Base-by-base conservation (phyloP, 2,888 invertebrate species). In the Homarus gammarus region DNA sequence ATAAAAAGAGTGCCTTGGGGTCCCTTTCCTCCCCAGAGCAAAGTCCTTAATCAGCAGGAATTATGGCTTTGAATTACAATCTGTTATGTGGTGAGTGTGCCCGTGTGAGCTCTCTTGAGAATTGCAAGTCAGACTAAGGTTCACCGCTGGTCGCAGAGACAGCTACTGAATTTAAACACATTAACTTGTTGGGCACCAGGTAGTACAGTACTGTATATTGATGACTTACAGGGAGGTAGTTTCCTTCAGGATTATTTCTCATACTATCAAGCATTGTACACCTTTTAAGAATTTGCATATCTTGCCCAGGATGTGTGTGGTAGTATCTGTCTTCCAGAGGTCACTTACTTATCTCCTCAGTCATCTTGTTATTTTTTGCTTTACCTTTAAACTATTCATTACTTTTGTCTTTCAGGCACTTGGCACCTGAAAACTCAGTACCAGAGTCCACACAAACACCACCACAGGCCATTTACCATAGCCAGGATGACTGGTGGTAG, bases 401-500 rank as follows among this genome's bases (percentile, higher is more conserved):
- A 51, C 51, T 78, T 78, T 31, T 22, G 15, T 36, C 36, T 38
- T 79, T 8, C 38, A 79, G 78, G 56, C 18, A 56, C 27, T 56
- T 79, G 51, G 56, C 78, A 79, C 5, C 56, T 56, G 36, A 31
- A 33, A 15, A 79, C 31, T 8, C 40, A n/a, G 31, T 36, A 33
- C 0, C 78, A 56, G 10, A 31, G 22, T 8, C 33, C n/a, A 33
- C n/a, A 56, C 31, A 36, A 0, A 0, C 56, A 51, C 33, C 33
- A 79, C 31, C 78, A 79, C 78, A 3, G 8, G 33, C 78, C 78
- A 12, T 79, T 79, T 36, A 64, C 64, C 22, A 27, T 64, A 64
- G 5, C 64, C n/a, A 64, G 64, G 64, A 88, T 88, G 87, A 40
- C 82, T 22, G 56, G 75, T 31, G 64, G 82, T 36, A 56, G n/a